phyloP scores from a whole-genome alignment of 2,797 vertebrate genomes.

The Falco concolor region DNA sequence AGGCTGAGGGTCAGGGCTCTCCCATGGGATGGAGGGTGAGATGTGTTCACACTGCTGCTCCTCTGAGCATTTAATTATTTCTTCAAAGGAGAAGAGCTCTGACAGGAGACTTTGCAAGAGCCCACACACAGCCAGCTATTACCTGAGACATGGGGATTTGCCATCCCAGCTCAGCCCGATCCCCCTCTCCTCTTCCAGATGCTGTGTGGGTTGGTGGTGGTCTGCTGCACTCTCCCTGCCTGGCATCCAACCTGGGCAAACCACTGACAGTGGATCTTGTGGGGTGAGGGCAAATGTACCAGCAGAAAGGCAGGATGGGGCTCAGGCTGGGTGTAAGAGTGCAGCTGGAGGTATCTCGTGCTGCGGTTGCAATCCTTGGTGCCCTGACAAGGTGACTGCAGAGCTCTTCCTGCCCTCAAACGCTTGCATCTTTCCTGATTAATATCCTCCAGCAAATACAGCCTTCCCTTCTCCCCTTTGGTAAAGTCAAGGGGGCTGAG shows the following conservation, averaged over 20 bases:
- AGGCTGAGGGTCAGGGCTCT: background rate
- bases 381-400: background rate
- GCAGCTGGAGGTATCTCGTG: background rate
- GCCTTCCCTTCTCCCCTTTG: background rate
- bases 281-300: background rate
- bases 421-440: background rate
- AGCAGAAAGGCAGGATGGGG: background rate
- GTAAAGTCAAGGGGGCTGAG: background rate
- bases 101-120: background rate
- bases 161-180: rapidly evolving
- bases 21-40: background rate
- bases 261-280: background rate
- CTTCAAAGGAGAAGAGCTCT: background rate
- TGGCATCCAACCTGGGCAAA: background rate
- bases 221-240: background rate
- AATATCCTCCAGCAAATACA: background rate
- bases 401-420: background rate
- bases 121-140: background rate
- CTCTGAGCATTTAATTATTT: background rate
- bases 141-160: background rate
- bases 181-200: background rate
- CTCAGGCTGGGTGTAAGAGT: background rate
- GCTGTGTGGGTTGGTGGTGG: rapidly evolving
- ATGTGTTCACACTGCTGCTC: background rate
- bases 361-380: background rate